Evolutionary conservation across 2,888 invertebrate species (phyloP).

Genomic region (Carcina quercana): DNA sequence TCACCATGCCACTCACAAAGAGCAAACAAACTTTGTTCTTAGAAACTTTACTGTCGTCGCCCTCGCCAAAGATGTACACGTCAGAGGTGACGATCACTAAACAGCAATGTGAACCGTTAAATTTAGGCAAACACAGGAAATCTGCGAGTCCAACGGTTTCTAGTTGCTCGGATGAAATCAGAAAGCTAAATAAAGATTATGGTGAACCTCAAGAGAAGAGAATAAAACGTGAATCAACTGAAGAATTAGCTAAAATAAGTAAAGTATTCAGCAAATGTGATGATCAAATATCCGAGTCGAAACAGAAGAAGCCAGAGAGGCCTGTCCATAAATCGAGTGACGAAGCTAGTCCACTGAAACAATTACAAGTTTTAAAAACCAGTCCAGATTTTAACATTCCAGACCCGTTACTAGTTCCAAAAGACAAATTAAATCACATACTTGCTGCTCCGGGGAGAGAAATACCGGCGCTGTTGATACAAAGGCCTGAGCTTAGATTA

Average conservation of each 20-base stretch:
- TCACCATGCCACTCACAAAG: slow-evolving; percentile 62
- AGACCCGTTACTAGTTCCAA: slow-evolving; percentile 87
- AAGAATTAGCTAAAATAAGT: slow-evolving; percentile 51
- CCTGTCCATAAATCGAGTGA: slow-evolving; percentile 37
- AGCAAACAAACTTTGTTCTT: slow-evolving; percentile 73
- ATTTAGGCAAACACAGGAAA: slow-evolving; percentile 79
- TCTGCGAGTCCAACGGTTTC: slow-evolving; percentile 82
- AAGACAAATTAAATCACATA: slow-evolving; percentile 81
- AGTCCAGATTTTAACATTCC: slow-evolving; percentile 83
- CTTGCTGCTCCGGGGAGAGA: slow-evolving; percentile 83
- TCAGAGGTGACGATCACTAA: slow-evolving; percentile 71
- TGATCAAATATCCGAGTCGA: slow-evolving; percentile 29
- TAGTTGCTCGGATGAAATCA: slow-evolving; percentile 83
- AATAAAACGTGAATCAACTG: slow-evolving; percentile 45
- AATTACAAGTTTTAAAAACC: slow-evolving; percentile 79
- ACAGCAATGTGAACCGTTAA: slow-evolving; percentile 79
- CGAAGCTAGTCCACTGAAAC: slow-evolving; percentile 79
- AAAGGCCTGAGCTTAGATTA: slow-evolving; percentile 81
- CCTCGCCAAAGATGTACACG: slow-evolving; percentile 73
- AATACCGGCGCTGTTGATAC: slow-evolving; percentile 82
- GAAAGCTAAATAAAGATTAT: slow-evolving; percentile 70
- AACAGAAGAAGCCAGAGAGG: slow-evolving; percentile 39
- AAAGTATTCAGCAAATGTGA: slow-evolving; percentile 54
- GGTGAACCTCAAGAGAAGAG: slow-evolving; percentile 64
- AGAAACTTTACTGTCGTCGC: slow-evolving; percentile 77